Percentiles rank a stretch among this genome's conserved stretches.
Conservation (phyloP, 2,797 vertebrate genomes). For the Forpus xanthops region DNA sequence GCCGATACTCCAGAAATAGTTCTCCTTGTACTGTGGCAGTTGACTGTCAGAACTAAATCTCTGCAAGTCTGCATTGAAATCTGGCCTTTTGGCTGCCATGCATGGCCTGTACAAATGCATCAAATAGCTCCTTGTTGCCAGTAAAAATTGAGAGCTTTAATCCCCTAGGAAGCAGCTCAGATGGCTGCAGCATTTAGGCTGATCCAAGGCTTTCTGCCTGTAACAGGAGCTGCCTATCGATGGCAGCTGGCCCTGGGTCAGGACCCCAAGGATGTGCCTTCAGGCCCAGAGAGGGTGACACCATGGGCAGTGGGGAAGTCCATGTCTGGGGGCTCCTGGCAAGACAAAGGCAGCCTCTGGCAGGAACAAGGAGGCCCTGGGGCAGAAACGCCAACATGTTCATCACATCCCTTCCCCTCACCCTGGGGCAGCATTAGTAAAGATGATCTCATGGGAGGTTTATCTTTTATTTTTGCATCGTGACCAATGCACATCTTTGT, state of each 20-base stretch:
- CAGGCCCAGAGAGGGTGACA: neutral
- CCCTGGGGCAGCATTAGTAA: neutral
- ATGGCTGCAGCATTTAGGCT: neutral
- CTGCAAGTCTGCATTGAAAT: neutral
- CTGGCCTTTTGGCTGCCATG: neutral
- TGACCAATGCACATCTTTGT: slow-evolving; percentile 57
- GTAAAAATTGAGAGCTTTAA: neutral
- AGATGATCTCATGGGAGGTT: slow-evolving; percentile 71
- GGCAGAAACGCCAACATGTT: neutral
- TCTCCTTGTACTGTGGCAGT: neutral
- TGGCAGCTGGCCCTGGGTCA: neutral
- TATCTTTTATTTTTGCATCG: slow-evolving; percentile 26
- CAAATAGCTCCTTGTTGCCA: neutral
- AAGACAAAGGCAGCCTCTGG: slow-evolving; percentile 45
- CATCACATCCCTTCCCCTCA: neutral
- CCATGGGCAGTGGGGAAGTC: neutral
- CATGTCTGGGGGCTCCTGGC: neutral
- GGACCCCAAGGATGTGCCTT: neutral
- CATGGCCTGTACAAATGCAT: neutral
- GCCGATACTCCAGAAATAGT: neutral
- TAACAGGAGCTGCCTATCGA: neutral
- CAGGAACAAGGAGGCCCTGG: slow-evolving; percentile 25
- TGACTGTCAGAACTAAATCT: neutral
- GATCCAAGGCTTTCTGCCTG: neutral
- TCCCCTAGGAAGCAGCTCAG: neutral